These are phyloP conservation scores for Gastrophryne carolinensis DNA, from an alignment of 2,797 vertebrate genomes.

Conservation along the genomic window DNA sequence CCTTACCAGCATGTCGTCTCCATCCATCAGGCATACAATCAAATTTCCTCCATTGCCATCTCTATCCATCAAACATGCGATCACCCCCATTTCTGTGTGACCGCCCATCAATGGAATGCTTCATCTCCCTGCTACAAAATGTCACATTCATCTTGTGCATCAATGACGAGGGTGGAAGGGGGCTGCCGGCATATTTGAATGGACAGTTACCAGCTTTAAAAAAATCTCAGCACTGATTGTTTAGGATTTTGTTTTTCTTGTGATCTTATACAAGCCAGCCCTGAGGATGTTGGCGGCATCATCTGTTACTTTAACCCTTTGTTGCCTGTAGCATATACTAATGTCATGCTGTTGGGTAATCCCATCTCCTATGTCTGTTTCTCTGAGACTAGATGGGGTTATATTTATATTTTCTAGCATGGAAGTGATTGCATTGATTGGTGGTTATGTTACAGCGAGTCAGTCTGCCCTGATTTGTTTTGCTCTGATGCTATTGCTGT, in stretches of 20 bases:
- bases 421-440: no score
- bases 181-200: not conserved
- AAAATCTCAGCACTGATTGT: slow-evolving; percentile 15
- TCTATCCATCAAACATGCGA: not conserved
- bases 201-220: not conserved
- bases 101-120: not conserved
- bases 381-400: no score
- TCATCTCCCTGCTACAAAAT: not conserved
- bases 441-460: no score
- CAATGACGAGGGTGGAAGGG: not conserved
- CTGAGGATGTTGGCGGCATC: not conserved
- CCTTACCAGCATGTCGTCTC: not conserved
- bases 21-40: no score
- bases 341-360: not conserved
- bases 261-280: not conserved
- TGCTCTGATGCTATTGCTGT: not conserved
- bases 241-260: slow-evolving; percentile 10
- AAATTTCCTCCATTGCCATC: no score
- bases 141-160: not conserved
- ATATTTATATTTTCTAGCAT: no score
- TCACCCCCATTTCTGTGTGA: not conserved
- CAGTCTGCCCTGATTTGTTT: not conserved
- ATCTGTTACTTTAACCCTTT: not conserved
- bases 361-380: no score
- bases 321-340: not conserved